A percentile compares a stretch with the other conserved stretches of the same genome.
phyloP scores from a whole-genome alignment of 2,888 invertebrate genomes.

The Drosophila putrida region DNA sequence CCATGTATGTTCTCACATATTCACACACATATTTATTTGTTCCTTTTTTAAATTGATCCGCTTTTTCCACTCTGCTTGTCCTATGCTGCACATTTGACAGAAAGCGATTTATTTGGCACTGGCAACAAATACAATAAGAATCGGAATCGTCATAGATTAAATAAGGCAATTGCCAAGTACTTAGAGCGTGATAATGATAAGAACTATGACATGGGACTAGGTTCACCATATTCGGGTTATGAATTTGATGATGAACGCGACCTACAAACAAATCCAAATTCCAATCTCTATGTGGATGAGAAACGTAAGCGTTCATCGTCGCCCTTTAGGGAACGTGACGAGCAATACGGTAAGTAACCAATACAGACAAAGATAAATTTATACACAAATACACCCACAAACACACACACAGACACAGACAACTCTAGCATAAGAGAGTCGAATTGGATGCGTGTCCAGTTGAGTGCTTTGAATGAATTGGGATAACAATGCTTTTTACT shows the following conservation, averaged over 20 bases:
- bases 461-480: slow-evolving; percentile 55
- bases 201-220: slow-evolving; percentile 74
- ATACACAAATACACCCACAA: slow-evolving; percentile 4
- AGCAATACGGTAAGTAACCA: slow-evolving; percentile 82
- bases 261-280: slow-evolving; percentile 51
- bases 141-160: slow-evolving; percentile 82
- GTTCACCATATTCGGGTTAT: slow-evolving; percentile 70
- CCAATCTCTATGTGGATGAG: slow-evolving; percentile 70
- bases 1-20: slow-evolving; percentile 35
- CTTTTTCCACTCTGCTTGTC: slow-evolving; percentile 25
- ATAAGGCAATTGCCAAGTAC: slow-evolving; percentile 84
- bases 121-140: slow-evolving; percentile 72
- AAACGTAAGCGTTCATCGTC: slow-evolving; percentile 82
- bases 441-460: slow-evolving; percentile 41
- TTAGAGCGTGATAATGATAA: slow-evolving; percentile 80
- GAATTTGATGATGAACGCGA: slow-evolving; percentile 80
- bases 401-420: neutral
- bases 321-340: slow-evolving; percentile 84
- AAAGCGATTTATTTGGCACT: slow-evolving; percentile 71
- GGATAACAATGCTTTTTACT: slow-evolving; percentile 62
- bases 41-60: slow-evolving; percentile 16
- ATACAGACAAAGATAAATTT: neutral
- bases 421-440: slow-evolving; percentile 13
- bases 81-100: slow-evolving; percentile 58
- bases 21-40: slow-evolving; percentile 9